Evolutionary conservation across 1,140 invertebrate species (phyloP), one percentile per base, ranked within the genome.

Genomic region (Leguminivora glycinivorella): DNA sequence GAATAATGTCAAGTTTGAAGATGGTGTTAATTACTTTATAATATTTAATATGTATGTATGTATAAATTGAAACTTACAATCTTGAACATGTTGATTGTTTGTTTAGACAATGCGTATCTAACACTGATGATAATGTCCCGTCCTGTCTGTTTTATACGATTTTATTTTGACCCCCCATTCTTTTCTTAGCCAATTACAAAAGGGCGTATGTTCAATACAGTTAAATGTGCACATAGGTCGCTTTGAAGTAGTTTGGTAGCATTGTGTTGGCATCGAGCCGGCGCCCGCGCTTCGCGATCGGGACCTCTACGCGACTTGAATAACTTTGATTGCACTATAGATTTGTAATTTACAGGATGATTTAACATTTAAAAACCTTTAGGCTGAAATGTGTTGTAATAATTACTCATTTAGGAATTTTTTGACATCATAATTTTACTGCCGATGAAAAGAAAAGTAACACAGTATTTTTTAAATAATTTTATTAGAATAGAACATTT

Each of bases 1-100:
- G n/a, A n/a, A n/a, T n/a, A n/a, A n/a, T n/a, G n/a, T n/a, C n/a
- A n/a, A n/a, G n/a, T n/a, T n/a, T n/a, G n/a, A n/a, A n/a, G n/a
- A n/a, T n/a, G n/a, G 34, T 34, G 34, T 12, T 38, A 12, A 38
- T 38, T 14, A 2, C 34, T 38, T 38, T 38, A 38, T n/a, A 38
- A 3, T 43, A 40, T 3, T 31, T 0, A 40, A 40, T 4, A 2
- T 3, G 14, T 43, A 14, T 43, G 5, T 19, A 17, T 10, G 0
- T 22, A 52, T 22, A 47, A 47, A 47, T 1, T n/a, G 58, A 60
- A 26, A 90, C 88, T 90, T 76, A 90, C 88, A 75, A 83, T 77
- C 81, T 88, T 90, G 80, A 83, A 88, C 88, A 90, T 90, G 75
- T 84, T 89, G 83, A 67, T 77, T 74, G 78, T 77, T 76, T 76